Conservation (phyloP, 64 coral and sea anemone genomes). For the Pocillopora damicornis region DNA sequence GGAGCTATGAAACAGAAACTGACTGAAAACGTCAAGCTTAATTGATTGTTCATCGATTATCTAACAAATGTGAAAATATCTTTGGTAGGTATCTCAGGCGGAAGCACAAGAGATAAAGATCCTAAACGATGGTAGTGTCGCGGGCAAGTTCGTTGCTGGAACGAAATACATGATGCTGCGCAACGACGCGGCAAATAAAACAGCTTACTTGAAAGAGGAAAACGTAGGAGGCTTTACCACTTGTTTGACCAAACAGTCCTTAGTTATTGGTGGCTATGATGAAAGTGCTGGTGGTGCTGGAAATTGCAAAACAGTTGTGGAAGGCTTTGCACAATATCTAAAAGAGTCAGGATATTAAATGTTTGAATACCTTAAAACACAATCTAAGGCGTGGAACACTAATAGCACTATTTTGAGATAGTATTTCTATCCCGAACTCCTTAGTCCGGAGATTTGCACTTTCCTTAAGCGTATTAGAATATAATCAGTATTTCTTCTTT, state of each 20-base stretch:
- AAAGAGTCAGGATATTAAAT: constrained; percentile 54
- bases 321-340: constrained; percentile 68
- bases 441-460: too few relatives aligned
- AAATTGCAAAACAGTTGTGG: constrained; percentile 81
- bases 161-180: constrained; percentile 87
- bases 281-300: constrained; percentile 79
- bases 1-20: too few relatives aligned
- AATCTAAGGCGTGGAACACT: too few relatives aligned
- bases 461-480: too few relatives aligned
- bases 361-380: neutral
- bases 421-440: too few relatives aligned
- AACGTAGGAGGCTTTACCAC: constrained; percentile 75
- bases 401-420: too few relatives aligned
- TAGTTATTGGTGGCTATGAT: constrained; percentile 82
- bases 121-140: constrained; percentile 76
- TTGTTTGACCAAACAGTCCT: constrained; percentile 62
- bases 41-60: too few relatives aligned
- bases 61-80: too few relatives aligned
- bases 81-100: constrained; percentile 40
- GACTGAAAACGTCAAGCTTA: too few relatives aligned
- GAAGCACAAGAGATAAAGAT: constrained; percentile 83
- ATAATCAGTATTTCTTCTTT: too few relatives aligned
- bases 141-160: constrained; percentile 60
- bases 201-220: constrained; percentile 80
- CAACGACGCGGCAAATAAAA: constrained; percentile 67